Conservation (phyloP, 2,797 vertebrate genomes). For the Coregonus sp. region DNA sequence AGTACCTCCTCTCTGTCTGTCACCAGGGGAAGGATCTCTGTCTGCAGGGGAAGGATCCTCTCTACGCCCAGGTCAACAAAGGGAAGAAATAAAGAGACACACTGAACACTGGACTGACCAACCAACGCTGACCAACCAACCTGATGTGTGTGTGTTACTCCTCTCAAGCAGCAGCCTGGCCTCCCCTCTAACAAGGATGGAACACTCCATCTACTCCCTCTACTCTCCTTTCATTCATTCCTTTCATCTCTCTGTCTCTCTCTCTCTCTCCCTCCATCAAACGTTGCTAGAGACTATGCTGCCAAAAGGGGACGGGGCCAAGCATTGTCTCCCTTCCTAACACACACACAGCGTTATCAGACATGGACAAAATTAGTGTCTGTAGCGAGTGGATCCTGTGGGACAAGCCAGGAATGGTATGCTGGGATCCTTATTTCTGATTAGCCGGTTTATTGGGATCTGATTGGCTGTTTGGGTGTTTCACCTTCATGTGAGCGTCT, state of each 20-base stretch:
- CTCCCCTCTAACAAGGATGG: conserved; percentile 1
- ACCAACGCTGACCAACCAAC: conserved; percentile 45
- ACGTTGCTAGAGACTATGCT: conserved; percentile 67
- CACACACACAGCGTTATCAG: conserved; percentile 41
- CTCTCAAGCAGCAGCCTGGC: background rate
- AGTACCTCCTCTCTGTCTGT: background rate
- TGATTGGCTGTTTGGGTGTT: conserved; percentile 47
- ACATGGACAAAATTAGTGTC: conserved; percentile 52
- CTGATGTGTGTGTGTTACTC: conserved; percentile 33
- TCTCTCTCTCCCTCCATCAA: conserved; percentile 20
- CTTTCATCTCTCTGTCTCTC: conserved; percentile 9
- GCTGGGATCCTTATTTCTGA: conserved; percentile 50
- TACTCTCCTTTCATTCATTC: conserved; percentile 29
- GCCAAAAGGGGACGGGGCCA: conserved; percentile 65
- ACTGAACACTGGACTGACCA: conserved; percentile 59
- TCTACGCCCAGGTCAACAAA: conserved; percentile 96
- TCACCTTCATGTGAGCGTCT: conserved; percentile 74
- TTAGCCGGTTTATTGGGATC: conserved; percentile 29
- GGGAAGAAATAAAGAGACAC: conserved; percentile 87
- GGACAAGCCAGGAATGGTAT: conserved; percentile 43
- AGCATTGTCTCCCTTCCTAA: conserved; percentile 67
- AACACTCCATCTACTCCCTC: conserved; percentile 20
- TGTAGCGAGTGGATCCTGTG: conserved; percentile 43
- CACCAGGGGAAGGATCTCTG: background rate
- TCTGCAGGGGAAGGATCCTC: conserved; percentile 86